Evolutionary conservation across 2,888 invertebrate genomes (phyloP).

Genomic region (Chrysomela aeneicollis): DNA sequence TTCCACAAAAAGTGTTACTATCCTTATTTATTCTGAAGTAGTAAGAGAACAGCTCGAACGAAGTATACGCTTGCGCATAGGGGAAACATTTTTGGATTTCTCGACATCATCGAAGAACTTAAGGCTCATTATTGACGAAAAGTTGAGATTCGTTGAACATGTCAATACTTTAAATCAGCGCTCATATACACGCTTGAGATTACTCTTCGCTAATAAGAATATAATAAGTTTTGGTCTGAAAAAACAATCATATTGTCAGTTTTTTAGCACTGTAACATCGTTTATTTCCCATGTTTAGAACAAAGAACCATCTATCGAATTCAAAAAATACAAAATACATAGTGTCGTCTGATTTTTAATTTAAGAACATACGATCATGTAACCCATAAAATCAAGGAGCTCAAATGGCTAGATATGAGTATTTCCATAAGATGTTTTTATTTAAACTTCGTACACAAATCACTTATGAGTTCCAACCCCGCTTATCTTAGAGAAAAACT

Average conservation of each 20-base stretch:
- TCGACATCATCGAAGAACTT: neutral
- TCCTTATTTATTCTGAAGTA: neutral
- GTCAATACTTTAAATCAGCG: neutral
- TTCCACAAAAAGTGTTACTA: neutral
- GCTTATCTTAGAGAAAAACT: neutral
- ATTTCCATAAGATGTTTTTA: no score
- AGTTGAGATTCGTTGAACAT: neutral
- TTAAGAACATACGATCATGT: conserved; percentile 1
- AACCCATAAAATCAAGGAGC: neutral
- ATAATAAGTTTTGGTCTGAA: neutral
- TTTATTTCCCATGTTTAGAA: neutral
- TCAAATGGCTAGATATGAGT: neutral
- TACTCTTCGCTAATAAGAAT: neutral
- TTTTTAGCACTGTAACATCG: neutral
- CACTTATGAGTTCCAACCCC: no score
- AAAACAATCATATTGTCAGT: neutral
- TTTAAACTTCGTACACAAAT: no score
- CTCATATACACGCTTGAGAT: neutral
- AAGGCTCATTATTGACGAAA: neutral
- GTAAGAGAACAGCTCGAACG: conserved; percentile 3
- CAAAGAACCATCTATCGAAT: neutral
- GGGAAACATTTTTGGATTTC: neutral
- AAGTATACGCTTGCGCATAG: neutral
- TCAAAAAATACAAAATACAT: neutral
- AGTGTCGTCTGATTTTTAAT: neutral